Base-by-base conservation (phyloP, 2,113 vertebrate species). In the Vidua macroura region DNA sequence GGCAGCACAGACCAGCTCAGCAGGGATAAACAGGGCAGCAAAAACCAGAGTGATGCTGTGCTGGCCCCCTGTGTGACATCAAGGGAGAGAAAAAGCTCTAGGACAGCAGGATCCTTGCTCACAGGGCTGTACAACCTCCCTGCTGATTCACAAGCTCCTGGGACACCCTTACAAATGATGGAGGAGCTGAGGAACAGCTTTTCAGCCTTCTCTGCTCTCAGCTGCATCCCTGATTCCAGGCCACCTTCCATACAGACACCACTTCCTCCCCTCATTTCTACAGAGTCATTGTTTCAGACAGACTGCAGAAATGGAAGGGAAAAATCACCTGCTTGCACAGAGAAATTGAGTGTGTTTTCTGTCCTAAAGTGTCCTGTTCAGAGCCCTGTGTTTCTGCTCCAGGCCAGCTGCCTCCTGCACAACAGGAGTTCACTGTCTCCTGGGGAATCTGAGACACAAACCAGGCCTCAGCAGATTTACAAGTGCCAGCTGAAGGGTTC, bases 321-420 rank as follows among this genome's bases (percentile, higher is more conserved):
- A 69, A 63, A 43, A 51, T 16, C 46, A 79, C 43, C 83, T 91
- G 53, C 30, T 68, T 53, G 43, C 3, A 44, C 30, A 35, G 53
- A 68, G 83, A 70, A 76, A 78, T 35, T 44, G 3, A 0, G 64
- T 72, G 33, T 25, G 19, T 86, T 77, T 86, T 37, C 39, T 68
- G 56, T 20, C 64, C 72, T 51, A 49, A 81, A 83, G 24, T 15
- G 25, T 48, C 44, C 75, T 81, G 56, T 78, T 83, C 46, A 52
- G 28, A 86, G 56, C 46, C 1, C 73, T 76, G 52, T 41, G 64
- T 48, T 90, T 88, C 62, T 95, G 63, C 83, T 92, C 56, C 79
- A 90, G 88, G 53, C 43, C 66, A 93, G 59, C 70, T 92, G 93
- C 74, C 90, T 84, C 91, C 77, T 86, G 41, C 86, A 75, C 46